These are phyloP conservation scores for Yponomeuta cagnagella DNA, from an alignment of 2,888 invertebrate genomes.

Conservation along the genomic window DNA sequence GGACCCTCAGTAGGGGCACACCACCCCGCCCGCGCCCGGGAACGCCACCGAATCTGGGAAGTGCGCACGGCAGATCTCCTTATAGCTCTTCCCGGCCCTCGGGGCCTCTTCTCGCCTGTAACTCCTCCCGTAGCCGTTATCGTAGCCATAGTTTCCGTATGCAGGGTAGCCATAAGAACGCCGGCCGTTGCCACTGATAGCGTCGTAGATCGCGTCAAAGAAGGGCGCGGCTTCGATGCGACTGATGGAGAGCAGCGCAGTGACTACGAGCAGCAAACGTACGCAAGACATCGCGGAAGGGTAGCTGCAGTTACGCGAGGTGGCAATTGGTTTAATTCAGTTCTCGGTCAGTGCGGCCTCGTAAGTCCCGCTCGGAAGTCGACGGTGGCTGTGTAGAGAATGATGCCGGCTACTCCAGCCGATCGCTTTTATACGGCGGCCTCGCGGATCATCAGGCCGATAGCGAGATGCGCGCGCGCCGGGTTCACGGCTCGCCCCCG, in stretches of 20 bases:
- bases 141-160: constrained; percentile 43
- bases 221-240: constrained; percentile 52
- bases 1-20: constrained; percentile 78
- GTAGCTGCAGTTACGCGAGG: constrained; percentile 30
- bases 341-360: constrained; percentile 62
- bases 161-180: constrained; percentile 55
- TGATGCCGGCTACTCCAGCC: constrained; percentile 63
- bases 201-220: constrained; percentile 68
- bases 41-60: constrained; percentile 70
- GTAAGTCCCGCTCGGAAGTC: constrained; percentile 52
- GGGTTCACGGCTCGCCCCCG: constrained; percentile 70
- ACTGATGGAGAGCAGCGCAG: constrained; percentile 33
- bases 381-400: constrained; percentile 56
- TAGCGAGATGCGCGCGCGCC: constrained; percentile 44
- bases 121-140: constrained; percentile 31
- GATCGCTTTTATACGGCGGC: constrained; percentile 71
- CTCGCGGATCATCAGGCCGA: constrained; percentile 66
- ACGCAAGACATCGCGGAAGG: constrained; percentile 63
- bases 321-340: constrained; percentile 62
- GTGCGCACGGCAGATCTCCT: constrained; percentile 82
- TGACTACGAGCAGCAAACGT: constrained; percentile 33
- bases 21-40: constrained; percentile 75
- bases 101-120: constrained; percentile 33
- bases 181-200: constrained; percentile 54
- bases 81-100: constrained; percentile 74